Conservation (phyloP, 2,888 invertebrate genomes). For the Pseudolycoriella hygida region DNA sequence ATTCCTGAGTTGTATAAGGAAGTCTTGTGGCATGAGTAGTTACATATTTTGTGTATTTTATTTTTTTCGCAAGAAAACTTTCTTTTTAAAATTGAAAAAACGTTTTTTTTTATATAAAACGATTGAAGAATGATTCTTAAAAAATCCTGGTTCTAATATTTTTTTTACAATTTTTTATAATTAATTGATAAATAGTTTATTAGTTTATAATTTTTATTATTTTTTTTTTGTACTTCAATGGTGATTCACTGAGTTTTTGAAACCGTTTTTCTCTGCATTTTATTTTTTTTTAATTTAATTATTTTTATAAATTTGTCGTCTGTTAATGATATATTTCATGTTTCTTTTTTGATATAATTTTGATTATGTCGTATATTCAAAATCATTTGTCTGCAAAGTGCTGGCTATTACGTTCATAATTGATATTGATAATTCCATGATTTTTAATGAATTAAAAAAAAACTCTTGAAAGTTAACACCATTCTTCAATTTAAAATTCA, state of each 20-base stretch:
- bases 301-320: constrained; percentile 9
- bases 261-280: constrained; percentile 12
- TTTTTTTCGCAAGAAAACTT: constrained; percentile 5
- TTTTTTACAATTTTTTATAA: constrained; percentile 4
- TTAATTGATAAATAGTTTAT: neutral
- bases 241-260: constrained; percentile 28
- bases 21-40: neutral
- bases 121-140: neutral
- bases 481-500: too few species aligned
- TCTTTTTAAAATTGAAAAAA: constrained; percentile 1
- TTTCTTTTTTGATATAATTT: neutral
- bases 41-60: neutral
- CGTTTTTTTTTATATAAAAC: neutral
- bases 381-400: too few species aligned
- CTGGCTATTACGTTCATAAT: too few species aligned
- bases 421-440: too few species aligned
- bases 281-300: constrained; percentile 10
- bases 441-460: too few species aligned
- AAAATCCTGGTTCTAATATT: neutral
- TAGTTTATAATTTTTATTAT: constrained; percentile 10
- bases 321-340: constrained; percentile 1
- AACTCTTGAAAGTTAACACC: too few species aligned
- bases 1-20: neutral
- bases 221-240: constrained; percentile 29
- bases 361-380: too few species aligned